phyloP scores from a whole-genome alignment of 2,113 vertebrate species.

The Corythoichthys haematopterus region DNA sequence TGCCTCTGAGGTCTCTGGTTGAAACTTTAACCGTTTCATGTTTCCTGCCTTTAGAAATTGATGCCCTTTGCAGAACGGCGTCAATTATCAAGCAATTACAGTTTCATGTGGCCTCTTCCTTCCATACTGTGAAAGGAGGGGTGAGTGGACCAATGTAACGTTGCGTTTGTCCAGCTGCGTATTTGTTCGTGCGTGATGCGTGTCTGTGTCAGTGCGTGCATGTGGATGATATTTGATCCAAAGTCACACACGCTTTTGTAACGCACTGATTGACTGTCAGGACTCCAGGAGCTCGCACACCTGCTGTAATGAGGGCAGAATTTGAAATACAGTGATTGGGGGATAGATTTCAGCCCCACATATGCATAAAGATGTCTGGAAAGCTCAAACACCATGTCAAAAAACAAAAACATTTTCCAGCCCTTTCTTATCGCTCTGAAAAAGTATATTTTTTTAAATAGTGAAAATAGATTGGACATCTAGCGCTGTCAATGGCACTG shows the following conservation, averaged over 20 bases:
- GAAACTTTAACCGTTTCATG: constrained; percentile 54
- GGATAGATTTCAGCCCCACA: too few species aligned
- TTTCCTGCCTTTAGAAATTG: constrained; percentile 47
- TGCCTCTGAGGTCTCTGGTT: constrained; percentile 43
- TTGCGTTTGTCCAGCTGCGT: constrained; percentile 20
- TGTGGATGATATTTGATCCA: constrained; percentile 53
- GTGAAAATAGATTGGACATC: too few species aligned
- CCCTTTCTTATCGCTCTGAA: too few species aligned
- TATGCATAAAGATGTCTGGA: too few species aligned
- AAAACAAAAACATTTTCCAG: too few species aligned
- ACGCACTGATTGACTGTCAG: constrained; percentile 50
- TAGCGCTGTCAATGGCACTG: too few species aligned
- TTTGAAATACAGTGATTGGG: background rate
- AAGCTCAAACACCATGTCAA: too few species aligned
- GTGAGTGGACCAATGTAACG: constrained; percentile 33
- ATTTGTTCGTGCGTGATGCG: background rate
- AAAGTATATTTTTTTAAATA: too few species aligned
- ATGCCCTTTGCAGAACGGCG: constrained; percentile 35
- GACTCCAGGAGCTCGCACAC: constrained; percentile 51
- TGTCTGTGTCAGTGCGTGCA: background rate
- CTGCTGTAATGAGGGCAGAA: constrained; percentile 37
- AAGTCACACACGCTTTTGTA: constrained; percentile 27
- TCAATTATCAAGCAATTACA: constrained; percentile 68
- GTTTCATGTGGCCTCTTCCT: constrained; percentile 50
- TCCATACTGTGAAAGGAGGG: constrained; percentile 27